Evolutionary conservation across 2,888 invertebrate genomes (phyloP), one percentile per base, ranked within the genome.

Genomic region (Augiades crinisus): DNA sequence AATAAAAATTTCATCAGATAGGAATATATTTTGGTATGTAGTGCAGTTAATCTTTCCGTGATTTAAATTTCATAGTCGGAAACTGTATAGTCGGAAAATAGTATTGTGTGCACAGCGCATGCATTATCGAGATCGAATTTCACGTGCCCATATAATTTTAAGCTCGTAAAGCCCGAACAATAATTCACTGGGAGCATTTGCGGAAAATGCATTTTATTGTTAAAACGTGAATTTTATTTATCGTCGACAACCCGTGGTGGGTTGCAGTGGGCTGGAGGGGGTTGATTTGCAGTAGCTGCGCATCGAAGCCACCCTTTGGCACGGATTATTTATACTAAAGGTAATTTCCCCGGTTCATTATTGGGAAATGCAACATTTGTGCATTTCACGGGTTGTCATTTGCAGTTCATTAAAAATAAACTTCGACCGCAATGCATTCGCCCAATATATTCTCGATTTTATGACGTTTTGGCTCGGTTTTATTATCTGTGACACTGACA

Each of bases 171-270:
- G 84, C 85, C 74, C 70, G 78, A 65, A 78, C 80, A 79, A 88
- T 88, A 88, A 88, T 84, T 88, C 87, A 86, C 78, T 65, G 79
- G 83, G 74, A 85, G 85, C 88, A 88, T 89, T 89, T 88, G 88
- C 87, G 88, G 89, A 88, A 89, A 88, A 89, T 88, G 87, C 88
- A 89, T 88, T 89, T 89, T 89, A 89, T 89, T 89, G 88, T 88
- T 89, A 88, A 89, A 88, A 88, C 88, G 88, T 88, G 88, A 89
- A 89, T 88, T 89, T 89, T 89, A 88, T 88, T 88, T 89, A 89
- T 88, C 76, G 86, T 72, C 83, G 85, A 88, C 88, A 84, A 81
- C 74, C 75, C 73, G 75, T 76, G 81, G 76, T 74, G 76, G 64
- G 68, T 58, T 58, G 60, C 57, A 57, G 61, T 58, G 58, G 63